Conservation (phyloP, 2,888 invertebrate species). For the Netelia virgata region DNA sequence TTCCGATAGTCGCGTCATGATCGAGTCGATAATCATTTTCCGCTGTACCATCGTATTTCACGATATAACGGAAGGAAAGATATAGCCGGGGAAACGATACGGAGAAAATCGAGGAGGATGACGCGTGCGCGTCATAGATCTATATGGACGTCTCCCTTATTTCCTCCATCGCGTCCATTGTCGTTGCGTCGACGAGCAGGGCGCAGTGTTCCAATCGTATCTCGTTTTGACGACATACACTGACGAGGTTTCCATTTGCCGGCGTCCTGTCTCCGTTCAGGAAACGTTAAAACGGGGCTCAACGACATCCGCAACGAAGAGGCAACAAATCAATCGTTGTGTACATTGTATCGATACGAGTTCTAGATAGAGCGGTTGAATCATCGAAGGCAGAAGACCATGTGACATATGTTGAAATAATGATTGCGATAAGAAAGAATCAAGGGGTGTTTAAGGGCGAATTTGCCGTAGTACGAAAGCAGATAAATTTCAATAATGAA, state of each 20-base stretch:
- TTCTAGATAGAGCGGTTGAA: constrained; percentile 71
- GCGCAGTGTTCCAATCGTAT: constrained; percentile 47
- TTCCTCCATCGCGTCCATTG: constrained; percentile 67
- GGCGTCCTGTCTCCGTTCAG: constrained; percentile 78
- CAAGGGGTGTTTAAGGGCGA: neutral
- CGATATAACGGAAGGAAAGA: constrained; percentile 46
- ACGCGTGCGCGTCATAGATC: constrained; percentile 81
- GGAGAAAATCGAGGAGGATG: constrained; percentile 62
- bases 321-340: constrained; percentile 74
- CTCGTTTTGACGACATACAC: constrained; percentile 49
- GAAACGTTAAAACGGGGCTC: constrained; percentile 81
- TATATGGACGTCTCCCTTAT: constrained; percentile 76
- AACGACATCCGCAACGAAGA: constrained; percentile 73
- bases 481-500: too few relatives aligned
- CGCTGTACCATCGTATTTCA: neutral
- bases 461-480: too few relatives aligned
- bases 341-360: constrained; percentile 31
- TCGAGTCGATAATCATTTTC: constrained; percentile 19
- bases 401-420: neutral
- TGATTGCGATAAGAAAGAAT: constrained; percentile 27
- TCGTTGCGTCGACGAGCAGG: constrained; percentile 64
- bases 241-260: constrained; percentile 46
- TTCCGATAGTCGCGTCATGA: constrained; percentile 21
- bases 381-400: constrained; percentile 54
- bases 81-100: constrained; percentile 19